phyloP scores from a whole-genome alignment of 2,888 invertebrate species.

The Caradrina clavipalpis region DNA sequence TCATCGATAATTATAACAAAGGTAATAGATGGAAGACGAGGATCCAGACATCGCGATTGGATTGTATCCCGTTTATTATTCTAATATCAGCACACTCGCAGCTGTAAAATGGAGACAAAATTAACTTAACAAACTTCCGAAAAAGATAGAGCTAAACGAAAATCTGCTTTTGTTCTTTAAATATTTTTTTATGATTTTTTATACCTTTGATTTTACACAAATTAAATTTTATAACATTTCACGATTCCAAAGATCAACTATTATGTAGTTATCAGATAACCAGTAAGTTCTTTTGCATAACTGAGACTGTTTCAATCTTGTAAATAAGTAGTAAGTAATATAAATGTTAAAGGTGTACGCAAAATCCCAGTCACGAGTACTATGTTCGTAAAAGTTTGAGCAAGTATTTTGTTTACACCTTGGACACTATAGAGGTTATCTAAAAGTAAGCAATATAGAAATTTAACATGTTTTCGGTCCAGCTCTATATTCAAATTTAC shows the following conservation, averaged over 20 bases:
- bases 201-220: constrained; percentile 6
- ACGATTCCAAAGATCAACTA: not conserved
- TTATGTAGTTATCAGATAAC: not conserved
- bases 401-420: not conserved
- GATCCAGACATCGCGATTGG: constrained; percentile 64
- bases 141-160: constrained; percentile 54
- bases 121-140: constrained; percentile 75
- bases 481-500: constrained; percentile 74
- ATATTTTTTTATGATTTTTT: not conserved
- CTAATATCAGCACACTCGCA: constrained; percentile 65
- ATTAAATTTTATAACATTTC: not conserved
- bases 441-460: constrained; percentile 54
- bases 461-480: constrained; percentile 63
- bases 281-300: not conserved
- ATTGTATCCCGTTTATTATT: constrained; percentile 65
- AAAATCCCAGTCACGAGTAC: not conserved
- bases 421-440: not conserved
- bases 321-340: not conserved
- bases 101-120: constrained; percentile 66
- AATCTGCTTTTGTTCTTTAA: constrained; percentile 6
- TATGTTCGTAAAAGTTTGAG: not conserved
- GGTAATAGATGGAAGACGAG: constrained; percentile 42
- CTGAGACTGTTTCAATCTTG: not conserved
- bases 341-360: not conserved
- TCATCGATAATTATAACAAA: constrained; percentile 64